Evolutionary conservation across 2,888 invertebrate genomes (phyloP).

Genomic region (Amorpha juglandis): DNA sequence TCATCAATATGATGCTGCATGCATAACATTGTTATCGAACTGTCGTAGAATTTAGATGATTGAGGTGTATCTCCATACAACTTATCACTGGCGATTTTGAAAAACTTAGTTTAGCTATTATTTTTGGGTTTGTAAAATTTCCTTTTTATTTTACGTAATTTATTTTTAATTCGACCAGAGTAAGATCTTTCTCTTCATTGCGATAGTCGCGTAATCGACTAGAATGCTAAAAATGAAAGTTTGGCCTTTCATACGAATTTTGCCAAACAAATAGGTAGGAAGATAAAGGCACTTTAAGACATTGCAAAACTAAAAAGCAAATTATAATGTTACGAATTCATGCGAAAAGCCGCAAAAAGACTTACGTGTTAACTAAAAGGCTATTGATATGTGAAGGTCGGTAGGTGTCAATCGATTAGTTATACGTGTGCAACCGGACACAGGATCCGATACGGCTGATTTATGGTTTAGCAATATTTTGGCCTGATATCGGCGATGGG

Average conservation of each 20-base stretch:
- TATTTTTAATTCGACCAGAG: too few species aligned
- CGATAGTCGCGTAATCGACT: not conserved
- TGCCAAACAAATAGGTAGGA: not conserved
- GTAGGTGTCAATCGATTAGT: conserved; percentile 11
- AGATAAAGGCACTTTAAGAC: not conserved
- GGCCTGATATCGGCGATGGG: too few species aligned
- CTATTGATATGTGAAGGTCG: conserved; percentile 18
- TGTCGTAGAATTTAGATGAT: not conserved
- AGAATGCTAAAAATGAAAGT: not conserved
- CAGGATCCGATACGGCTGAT: not conserved
- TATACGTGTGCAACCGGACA: conserved; percentile 7
- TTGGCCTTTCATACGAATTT: not conserved
- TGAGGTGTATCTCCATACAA: too few species aligned
- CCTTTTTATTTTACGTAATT: too few species aligned
- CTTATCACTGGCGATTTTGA: too few species aligned
- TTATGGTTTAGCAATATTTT: not conserved
- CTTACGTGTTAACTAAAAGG: conserved; percentile 8
- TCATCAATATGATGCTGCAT: not conserved
- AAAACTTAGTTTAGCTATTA: not conserved
- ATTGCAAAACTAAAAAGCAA: not conserved
- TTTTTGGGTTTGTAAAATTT: too few species aligned
- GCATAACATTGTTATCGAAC: not conserved
- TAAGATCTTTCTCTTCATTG: too few species aligned
- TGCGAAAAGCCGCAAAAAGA: not conserved
- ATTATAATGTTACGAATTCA: not conserved